Evolutionary conservation across 1,140 invertebrate genomes (phyloP).

Genomic region (Ylistrum balloti): DNA sequence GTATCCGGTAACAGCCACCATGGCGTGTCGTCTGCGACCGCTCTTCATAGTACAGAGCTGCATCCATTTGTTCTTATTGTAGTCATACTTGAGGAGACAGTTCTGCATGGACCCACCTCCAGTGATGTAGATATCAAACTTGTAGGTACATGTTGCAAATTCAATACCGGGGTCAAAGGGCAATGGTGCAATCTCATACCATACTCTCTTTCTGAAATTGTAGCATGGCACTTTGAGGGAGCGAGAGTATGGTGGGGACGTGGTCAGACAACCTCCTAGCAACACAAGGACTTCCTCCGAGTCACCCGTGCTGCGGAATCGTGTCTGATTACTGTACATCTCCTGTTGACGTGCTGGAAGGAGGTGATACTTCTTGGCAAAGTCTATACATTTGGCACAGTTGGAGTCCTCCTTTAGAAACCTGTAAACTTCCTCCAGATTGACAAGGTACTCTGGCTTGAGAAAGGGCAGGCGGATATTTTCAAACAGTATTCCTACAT

Average conservation of each 20-base stretch:
- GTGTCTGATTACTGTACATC: slow-evolving; percentile 67
- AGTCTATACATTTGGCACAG: slow-evolving; percentile 68
- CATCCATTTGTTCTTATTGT: slow-evolving; percentile 77
- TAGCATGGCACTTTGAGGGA: slow-evolving; percentile 73
- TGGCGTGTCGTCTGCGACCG: slow-evolving; percentile 74
- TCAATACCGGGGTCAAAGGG: slow-evolving; percentile 78
- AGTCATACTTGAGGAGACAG: slow-evolving; percentile 69
- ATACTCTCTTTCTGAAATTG: slow-evolving; percentile 72
- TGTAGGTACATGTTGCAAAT: slow-evolving; percentile 75
- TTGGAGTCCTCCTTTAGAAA: slow-evolving; percentile 66
- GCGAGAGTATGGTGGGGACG: slow-evolving; percentile 74
- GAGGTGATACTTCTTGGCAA: slow-evolving; percentile 75
- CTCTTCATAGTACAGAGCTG: slow-evolving; percentile 70
- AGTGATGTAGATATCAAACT: slow-evolving; percentile 76
- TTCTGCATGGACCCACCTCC: slow-evolving; percentile 74
- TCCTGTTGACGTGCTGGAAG: slow-evolving; percentile 74
- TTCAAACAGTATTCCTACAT: slow-evolving; percentile 66
- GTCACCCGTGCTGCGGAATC: slow-evolving; percentile 63
- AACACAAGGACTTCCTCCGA: slow-evolving; percentile 76
- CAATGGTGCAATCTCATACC: slow-evolving; percentile 72
- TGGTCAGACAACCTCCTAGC: slow-evolving; percentile 73
- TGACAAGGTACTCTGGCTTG: slow-evolving; percentile 71
- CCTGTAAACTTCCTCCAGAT: slow-evolving; percentile 62
- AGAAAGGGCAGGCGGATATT: slow-evolving; percentile 71
- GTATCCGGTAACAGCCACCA: slow-evolving; percentile 72